Conservation (phyloP, 92 coral and sea anemone species). For the Isaurus tuberculatus region DNA sequence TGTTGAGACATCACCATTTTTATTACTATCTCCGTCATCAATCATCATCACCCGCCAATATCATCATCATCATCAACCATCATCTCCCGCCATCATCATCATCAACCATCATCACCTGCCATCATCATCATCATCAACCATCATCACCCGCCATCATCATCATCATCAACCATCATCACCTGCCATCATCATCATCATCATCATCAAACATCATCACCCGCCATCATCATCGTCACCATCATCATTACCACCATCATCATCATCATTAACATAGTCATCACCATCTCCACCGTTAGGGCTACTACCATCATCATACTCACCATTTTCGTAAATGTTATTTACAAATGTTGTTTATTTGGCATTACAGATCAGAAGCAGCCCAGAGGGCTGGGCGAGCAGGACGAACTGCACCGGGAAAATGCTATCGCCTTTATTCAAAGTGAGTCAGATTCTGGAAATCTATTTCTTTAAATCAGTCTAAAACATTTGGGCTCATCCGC, state of each 20-base stretch:
- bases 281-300: not conserved
- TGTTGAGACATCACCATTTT: too few species aligned
- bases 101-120: not conserved
- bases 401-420: constrained; percentile 84
- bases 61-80: not conserved
- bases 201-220: not conserved
- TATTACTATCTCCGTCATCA: too few species aligned
- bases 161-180: not conserved
- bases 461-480: not conserved
- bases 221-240: not conserved
- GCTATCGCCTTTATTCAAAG: constrained; percentile 89
- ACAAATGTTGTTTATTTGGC: not conserved
- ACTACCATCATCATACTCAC: not conserved
- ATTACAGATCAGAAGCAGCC: constrained; percentile 84
- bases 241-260: not conserved
- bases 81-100: too few species aligned
- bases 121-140: not conserved
- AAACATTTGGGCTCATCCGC: not conserved
- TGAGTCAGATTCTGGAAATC: constrained; percentile 11
- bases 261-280: not conserved
- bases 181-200: not conserved
- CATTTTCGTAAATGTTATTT: not conserved
- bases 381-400: constrained; percentile 98
- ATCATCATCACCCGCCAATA: not conserved
- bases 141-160: not conserved